Conservation (phyloP, 2,797 vertebrate genomes). For the Molossus molossus region DNA sequence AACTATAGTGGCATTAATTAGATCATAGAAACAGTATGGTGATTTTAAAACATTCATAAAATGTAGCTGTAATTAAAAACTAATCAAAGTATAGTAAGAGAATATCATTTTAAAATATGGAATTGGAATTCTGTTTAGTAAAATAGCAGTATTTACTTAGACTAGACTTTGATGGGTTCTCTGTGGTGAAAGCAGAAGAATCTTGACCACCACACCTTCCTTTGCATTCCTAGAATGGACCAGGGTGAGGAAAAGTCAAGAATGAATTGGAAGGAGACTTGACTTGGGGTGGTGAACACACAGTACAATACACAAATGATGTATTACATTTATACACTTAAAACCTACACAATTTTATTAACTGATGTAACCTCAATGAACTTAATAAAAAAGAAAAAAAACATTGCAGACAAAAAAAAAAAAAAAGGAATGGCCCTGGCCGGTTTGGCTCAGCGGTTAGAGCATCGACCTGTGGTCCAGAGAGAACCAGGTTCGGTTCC, state of each 20-base stretch:
- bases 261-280: not conserved
- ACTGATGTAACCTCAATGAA: no score
- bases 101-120: not conserved
- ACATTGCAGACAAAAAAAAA: no score
- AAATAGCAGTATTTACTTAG: not conserved
- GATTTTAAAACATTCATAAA: not conserved
- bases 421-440: no score
- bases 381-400: no score
- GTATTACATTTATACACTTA: no score
- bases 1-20: not conserved
- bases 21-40: not conserved
- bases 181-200: not conserved
- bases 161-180: not conserved
- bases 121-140: not conserved
- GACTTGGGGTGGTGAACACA: no score
- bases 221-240: not conserved
- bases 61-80: not conserved
- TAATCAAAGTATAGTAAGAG: not conserved
- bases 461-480: no score
- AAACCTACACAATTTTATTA: no score
- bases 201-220: not conserved
- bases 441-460: no score
- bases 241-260: not conserved
- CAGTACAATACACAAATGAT: no score
- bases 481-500: no score